phyloP scores from a whole-genome alignment of 2,888 invertebrate genomes.

The Macaria notata region DNA sequence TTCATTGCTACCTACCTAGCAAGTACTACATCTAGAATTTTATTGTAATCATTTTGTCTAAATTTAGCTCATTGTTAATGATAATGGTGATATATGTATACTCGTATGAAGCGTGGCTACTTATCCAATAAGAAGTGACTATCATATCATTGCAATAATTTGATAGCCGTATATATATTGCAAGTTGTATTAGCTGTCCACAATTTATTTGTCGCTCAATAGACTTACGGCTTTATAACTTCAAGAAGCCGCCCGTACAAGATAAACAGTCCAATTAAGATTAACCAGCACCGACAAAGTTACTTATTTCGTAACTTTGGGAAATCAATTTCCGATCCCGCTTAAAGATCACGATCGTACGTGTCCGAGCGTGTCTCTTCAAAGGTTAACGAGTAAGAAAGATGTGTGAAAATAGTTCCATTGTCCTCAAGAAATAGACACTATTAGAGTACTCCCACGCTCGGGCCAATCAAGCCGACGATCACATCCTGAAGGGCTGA shows the following conservation, averaged over 20 bases:
- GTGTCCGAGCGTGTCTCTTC: neutral
- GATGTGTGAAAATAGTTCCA: slow-evolving; percentile 18
- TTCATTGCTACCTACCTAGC: no score
- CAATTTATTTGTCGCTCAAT: no score
- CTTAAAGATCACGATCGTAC: neutral
- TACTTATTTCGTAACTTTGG: slow-evolving; percentile 4
- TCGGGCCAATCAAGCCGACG: slow-evolving; percentile 5
- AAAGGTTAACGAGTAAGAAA: slow-evolving; percentile 17
- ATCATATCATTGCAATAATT: no score
- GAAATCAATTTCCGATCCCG: slow-evolving; percentile 10
- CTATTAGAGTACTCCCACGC: slow-evolving; percentile 9
- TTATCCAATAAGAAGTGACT: no score
- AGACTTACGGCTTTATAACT: neutral
- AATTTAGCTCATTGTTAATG: no score
- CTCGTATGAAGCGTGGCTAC: no score
- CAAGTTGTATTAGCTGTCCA: no score
- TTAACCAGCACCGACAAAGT: neutral
- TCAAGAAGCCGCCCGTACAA: neutral
- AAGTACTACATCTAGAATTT: no score
- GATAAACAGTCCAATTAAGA: slow-evolving; percentile 4
- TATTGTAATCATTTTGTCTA: no score
- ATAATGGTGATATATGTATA: no score
- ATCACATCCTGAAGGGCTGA: neutral
- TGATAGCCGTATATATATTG: no score
- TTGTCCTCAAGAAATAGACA: slow-evolving; percentile 15